Base-by-base conservation (phyloP, 2,888 invertebrate genomes). In the Halictus quadricinctus region DNA sequence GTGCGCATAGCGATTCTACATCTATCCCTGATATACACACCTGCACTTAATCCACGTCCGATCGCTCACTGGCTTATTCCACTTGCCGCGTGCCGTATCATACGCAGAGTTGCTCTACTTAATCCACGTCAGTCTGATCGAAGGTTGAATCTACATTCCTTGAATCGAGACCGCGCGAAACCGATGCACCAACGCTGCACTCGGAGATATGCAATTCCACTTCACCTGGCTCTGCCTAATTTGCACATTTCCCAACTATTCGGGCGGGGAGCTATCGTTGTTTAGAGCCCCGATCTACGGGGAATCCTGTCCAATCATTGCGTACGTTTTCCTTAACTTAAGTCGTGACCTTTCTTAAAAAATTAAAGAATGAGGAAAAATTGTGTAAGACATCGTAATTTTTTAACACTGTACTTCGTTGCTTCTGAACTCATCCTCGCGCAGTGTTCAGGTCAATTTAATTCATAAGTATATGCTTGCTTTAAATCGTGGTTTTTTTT, bases 31-130 rank as follows among this genome's bases (percentile, higher is more conserved):
- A 10, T 41, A 12, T 10, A 12, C 21, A 41, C 69, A n/a, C 36
- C 41, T n/a, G 36, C 43, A n/a, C 36, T 69, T 41, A 69, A 43
- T 69, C 43, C 21, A 36, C 41, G 69, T 41, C 69, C 21, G 69
- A 69, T 41, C 36, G 5, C 10, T 18, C 69, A 12, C 69, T 12
- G 69, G 36, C 43, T 69, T 41, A 69, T 41, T 41, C 69, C 69
- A 69, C 69, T 69, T 64, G 64, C 64, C 29, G 29, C 29, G n/a
- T 69, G 69, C 36, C 43, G 21, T 41, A 69, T 69, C 69, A 69
- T 69, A 69, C n/a, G n/a, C 69, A 41, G n/a, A n/a, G 41, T 41
- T 41, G 41, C 41, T 69, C 69, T 41, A 69, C 69, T 69, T 21
- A 43, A 69, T 69, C 69, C 69, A 69, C 69, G 41, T 69, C 69